Evolutionary conservation across 2,113 vertebrate genomes (phyloP), one percentile per base, ranked within the genome.

Genomic region (Clinocottus analis): DNA sequence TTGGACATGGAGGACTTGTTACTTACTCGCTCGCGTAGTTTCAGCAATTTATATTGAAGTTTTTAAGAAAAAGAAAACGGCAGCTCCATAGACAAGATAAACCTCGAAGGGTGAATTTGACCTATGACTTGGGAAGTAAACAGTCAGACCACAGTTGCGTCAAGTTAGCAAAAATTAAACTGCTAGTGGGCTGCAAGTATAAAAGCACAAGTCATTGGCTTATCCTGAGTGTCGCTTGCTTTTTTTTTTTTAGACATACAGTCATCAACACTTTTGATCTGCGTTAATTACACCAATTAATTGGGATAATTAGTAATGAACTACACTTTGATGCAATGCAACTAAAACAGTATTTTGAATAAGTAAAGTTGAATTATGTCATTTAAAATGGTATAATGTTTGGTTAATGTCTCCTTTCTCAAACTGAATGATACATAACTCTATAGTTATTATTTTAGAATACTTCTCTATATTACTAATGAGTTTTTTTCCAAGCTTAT

Each of bases 101-200:
- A 39, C 31, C 21, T 11, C 1, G 17, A 11, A 29, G 3, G 4
- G 25, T 1, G 1, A 29, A 1, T 13, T 35, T 83, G 12, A 82
- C 87, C 85, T 70, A 81, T 90, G 4, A 81, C 61, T 2, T 63
- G 19, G 91, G 92, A 92, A 90, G 91, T 93, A 91, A 92, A 91
- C 51, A 84, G 1, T 27, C 49, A 83, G 1, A 0, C 2, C 1
- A 21, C 25, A 10, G 41, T 10, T 19, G 1, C 23, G 17, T 75
- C 31, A 69, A 53, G 51, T 16, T 43, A n/a, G 1, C 27, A 0
- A 0, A 17, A 45, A 43, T 4, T 13, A 39, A 47, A n/a, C 23
- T 9, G 3, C 3, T 17, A 1, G 3, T 19, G 5, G 12, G 11
- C 23, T 72, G 3, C 25, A 13, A 71, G 2, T 75, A 78, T 77